A percentile compares a stretch with the other conserved stretches of the same genome.
Evolutionary conservation across 2,797 vertebrate genomes (phyloP).

Genomic region (Bradypodion ventrale): DNA sequence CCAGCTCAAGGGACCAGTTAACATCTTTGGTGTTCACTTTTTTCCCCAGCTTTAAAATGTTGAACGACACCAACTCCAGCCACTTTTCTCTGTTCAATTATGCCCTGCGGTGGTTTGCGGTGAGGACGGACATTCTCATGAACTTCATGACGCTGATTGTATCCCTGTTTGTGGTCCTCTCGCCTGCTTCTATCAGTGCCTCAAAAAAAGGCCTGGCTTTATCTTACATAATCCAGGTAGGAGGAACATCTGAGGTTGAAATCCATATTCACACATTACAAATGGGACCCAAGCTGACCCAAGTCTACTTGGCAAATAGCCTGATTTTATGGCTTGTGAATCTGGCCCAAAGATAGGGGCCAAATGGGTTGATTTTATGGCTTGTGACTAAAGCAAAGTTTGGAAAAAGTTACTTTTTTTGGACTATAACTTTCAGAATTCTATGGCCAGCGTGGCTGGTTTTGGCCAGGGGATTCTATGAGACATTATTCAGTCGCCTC

Average conservation of each 20-base stretch:
- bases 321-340: neutral
- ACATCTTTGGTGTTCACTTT: neutral
- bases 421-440: too few relatives aligned
- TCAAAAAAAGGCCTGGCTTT: conserved; percentile 81
- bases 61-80: conserved; percentile 80
- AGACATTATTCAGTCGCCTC: too few relatives aligned
- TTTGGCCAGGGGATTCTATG: too few relatives aligned
- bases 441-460: too few relatives aligned
- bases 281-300: neutral
- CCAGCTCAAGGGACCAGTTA: neutral
- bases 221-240: conserved; percentile 84
- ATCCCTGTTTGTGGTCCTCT: conserved; percentile 78
- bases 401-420: too few relatives aligned
- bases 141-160: conserved; percentile 70
- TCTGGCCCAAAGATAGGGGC: neutral
- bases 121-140: conserved; percentile 79
- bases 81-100: conserved; percentile 78
- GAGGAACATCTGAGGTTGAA: neutral
- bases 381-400: neutral
- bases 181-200: conserved; percentile 61
- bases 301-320: neutral
- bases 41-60: conserved; percentile 76
- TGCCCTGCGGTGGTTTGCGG: conserved; percentile 81
- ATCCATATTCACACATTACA: neutral
- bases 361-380: neutral